Conservation (phyloP, 92 coral and sea anemone genomes). For the Scolanthus callimorphus region DNA sequence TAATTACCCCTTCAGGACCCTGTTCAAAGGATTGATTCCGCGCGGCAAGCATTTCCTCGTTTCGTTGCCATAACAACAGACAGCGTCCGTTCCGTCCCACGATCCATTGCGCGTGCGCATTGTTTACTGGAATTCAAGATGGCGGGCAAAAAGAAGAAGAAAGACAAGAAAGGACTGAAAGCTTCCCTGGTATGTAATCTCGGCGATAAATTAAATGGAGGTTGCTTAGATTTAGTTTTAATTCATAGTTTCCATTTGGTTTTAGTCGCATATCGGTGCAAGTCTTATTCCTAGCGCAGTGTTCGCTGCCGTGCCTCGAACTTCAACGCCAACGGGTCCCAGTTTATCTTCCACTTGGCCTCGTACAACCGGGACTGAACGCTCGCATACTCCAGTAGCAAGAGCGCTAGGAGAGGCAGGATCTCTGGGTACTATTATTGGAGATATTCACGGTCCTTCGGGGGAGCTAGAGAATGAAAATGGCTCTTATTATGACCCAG, state of each 20-base stretch:
- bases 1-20: too few relatives aligned
- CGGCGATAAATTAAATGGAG: neutral
- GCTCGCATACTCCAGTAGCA: slow-evolving; percentile 66
- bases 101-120: slow-evolving; percentile 59
- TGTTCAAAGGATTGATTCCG: too few relatives aligned
- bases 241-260: too few relatives aligned
- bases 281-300: slow-evolving; percentile 86
- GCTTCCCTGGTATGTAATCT: slow-evolving; percentile 52
- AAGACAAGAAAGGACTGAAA: slow-evolving; percentile 48
- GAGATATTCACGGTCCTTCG: slow-evolving; percentile 40
- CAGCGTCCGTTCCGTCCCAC: slow-evolving; percentile 6
- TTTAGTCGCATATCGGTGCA: slow-evolving; percentile 87
- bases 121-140: slow-evolving; percentile 58
- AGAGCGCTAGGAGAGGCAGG: slow-evolving; percentile 87
- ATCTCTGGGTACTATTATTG: slow-evolving; percentile 73
- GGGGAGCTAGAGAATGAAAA: slow-evolving; percentile 13
- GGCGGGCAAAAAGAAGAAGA: slow-evolving; percentile 97
- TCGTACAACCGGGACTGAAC: slow-evolving; percentile 7
- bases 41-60: too few relatives aligned
- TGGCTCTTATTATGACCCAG: too few relatives aligned
- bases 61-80: slow-evolving; percentile 10
- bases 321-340: slow-evolving; percentile 60
- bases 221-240: too few relatives aligned
- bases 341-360: slow-evolving; percentile 90
- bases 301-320: slow-evolving; percentile 95